Base-by-base conservation (phyloP, 2,888 invertebrate genomes). In the Thymelicus sylvestris region DNA sequence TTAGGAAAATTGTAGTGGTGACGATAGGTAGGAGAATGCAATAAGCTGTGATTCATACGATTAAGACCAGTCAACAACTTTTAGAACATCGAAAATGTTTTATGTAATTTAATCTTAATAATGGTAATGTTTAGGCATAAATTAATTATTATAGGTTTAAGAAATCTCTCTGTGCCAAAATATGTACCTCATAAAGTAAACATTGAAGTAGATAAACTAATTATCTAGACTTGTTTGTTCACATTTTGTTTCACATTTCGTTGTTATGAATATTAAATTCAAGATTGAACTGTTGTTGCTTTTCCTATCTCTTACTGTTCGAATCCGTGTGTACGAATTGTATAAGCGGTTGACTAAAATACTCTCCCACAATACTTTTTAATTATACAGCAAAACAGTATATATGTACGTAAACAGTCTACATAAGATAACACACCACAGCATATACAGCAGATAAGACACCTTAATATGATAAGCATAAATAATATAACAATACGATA, bases 161-260 rank as follows among this genome's bases (percentile, higher is more conserved):
- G 92, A 87, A 95, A 94, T 95, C 95, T 95, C 95, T 95, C 95
- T 96, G 96, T 96, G 96, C 96, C 96, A 96, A 96, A 96, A 96
- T 95, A 95, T 95, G 96, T 96, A 96, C 96, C 96, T 96, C 96
- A 96, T 95, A 89, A 94, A 94, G 80, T 93, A 90, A 89, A 91
- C 89, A 87, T 83, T 87, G 88, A 89, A 87, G 84, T 93, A 92
- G 91, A 88, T 92, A 92, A 91, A 89, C 82, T 86, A 89, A 90
- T 87, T 86, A 85, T 84, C 84, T 83, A 84, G 81, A 81, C 80
- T 87, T 88, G 82, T 86, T 90, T 88, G 78, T 84, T 85, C 83
- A 87, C 85, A 82, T 85, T 82, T 88, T 86, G 80, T 84, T 89
- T 87, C 84, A 83, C 78, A 82, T 84, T 85, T 84, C 77, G 77